Percentiles rank a stretch among this genome's conserved stretches.
These are phyloP conservation scores for Andrena flavipes DNA, from an alignment of 2,888 invertebrate genomes.

Conservation along the genomic window DNA sequence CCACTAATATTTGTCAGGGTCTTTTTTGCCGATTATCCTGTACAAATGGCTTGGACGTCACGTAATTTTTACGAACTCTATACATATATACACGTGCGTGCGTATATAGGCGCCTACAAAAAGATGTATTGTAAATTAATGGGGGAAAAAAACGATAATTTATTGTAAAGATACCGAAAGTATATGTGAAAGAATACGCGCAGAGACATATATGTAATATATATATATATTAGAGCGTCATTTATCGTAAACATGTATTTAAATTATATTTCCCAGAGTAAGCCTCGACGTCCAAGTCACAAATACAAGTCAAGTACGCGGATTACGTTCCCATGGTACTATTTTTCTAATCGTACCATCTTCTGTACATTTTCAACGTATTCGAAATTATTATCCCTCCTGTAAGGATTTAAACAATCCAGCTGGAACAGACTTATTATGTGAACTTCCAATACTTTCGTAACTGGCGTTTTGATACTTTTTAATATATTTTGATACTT, in stretches of 20 bases:
- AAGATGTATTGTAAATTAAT: slow-evolving; percentile 51
- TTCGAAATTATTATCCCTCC: slow-evolving; percentile 30
- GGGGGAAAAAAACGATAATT: slow-evolving; percentile 32
- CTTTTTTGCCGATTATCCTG: slow-evolving; percentile 76
- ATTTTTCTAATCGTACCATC: slow-evolving; percentile 74
- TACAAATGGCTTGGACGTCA: slow-evolving; percentile 75
- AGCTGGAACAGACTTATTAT: slow-evolving; percentile 34
- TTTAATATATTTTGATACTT: slow-evolving; percentile 64
- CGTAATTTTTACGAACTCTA: slow-evolving; percentile 56
- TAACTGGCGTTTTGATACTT: slow-evolving; percentile 70
- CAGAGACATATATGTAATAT: slow-evolving; percentile 60
- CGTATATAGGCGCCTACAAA: slow-evolving; percentile 35
- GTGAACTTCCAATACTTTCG: slow-evolving; percentile 80
- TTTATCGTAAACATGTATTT: slow-evolving; percentile 40
- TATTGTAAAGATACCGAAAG: slow-evolving; percentile 52
- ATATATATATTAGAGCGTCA: slow-evolving; percentile 54
- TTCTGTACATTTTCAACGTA: slow-evolving; percentile 47
- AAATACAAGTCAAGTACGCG: slow-evolving; percentile 62
- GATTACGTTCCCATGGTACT: slow-evolving; percentile 74
- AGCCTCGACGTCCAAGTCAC: slow-evolving; percentile 67
- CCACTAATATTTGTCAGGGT: slow-evolving; percentile 68
- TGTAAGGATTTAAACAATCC: slow-evolving; percentile 46
- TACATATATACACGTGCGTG: slow-evolving; percentile 33
- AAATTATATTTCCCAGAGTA: slow-evolving; percentile 48
- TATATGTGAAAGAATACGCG: slow-evolving; percentile 38